Base-by-base conservation (phyloP, 2,797 vertebrate genomes). In the Oryzias dopingdopingensis region DNA sequence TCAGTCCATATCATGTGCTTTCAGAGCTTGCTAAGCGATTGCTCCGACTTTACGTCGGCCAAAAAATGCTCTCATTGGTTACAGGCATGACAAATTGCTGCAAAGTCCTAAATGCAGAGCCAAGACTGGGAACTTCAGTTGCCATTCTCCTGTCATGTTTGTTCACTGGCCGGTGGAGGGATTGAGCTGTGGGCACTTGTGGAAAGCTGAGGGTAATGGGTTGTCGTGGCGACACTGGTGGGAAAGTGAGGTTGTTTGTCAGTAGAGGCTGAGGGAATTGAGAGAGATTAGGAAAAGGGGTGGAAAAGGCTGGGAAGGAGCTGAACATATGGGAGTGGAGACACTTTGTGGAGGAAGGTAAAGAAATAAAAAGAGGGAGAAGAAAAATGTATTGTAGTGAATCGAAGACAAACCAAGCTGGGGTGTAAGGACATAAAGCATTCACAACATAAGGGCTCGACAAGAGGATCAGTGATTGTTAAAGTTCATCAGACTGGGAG, bases 211-310 rank as follows among this genome's bases (percentile, higher is more conserved):
- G 53, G 54, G 67, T 22, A 14, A 16, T 56, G 20, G 5, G 88
- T 88, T 83, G 86, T 85, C 88, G 23, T 73, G 81, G 51, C 76
- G 56, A 88, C 83, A 51, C 64, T 61, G 60, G 73, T 87, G 87
- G 82, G 85, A 86, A 87, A 84, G 60, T 53, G 59, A 14, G n/a
- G 69, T 67, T 86, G 74, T 83, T 86, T 86, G 83, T 76, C 55
- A 56, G 70, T 62, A 56, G 57, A 56, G 58, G 55, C 56, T 76
- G 65, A 86, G 82, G 81, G 57, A 74, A 67, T 63, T 17, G 40
- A 65, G 62, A 53, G 64, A 68, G 73, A 74, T 65, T 51, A 76
- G 78, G 65, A 44, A 73, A 66, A 60, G 54, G 48, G 63, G 63
- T 18, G 46, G 56, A 50, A 59, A 56, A 70, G 59, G 58, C 62